These are phyloP conservation scores for Carduelis carduelis DNA, from an alignment of 2,797 vertebrate species.

Conservation along the genomic window DNA sequence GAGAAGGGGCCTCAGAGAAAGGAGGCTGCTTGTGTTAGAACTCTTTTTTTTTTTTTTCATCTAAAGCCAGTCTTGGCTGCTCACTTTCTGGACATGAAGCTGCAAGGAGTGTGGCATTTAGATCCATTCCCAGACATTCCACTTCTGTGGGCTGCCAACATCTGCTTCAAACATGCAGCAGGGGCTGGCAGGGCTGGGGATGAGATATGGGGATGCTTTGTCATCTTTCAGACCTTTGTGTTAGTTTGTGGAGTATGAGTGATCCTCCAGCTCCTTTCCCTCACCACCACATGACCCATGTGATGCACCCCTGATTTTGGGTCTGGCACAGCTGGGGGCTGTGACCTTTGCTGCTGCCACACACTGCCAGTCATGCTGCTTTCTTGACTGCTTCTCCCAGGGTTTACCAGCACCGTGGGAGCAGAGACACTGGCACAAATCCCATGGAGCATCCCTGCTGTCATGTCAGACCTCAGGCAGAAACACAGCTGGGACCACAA, in stretches of 20 bases:
- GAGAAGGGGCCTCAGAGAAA: neutral
- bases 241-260: neutral
- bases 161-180: fast-evolving
- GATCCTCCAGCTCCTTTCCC: neutral
- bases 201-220: neutral
- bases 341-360: neutral
- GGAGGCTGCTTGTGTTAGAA: neutral
- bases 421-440: neutral
- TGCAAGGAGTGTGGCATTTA: neutral
- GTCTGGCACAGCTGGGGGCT: neutral
- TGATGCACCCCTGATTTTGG: neutral
- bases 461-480: neutral
- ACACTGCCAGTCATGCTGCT: neutral
- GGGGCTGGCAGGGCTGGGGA: neutral
- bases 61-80: neutral
- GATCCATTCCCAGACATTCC: neutral
- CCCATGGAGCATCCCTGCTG: neutral
- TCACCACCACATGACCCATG: neutral
- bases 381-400: neutral
- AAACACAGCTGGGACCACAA: neutral
- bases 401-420: neutral
- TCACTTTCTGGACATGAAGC: neutral
- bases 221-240: neutral
- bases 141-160: neutral
- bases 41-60: neutral